Evolutionary conservation across 2,888 invertebrate genomes (phyloP), one percentile per base, ranked within the genome.

Genomic region (Tetragonula carbonaria): DNA sequence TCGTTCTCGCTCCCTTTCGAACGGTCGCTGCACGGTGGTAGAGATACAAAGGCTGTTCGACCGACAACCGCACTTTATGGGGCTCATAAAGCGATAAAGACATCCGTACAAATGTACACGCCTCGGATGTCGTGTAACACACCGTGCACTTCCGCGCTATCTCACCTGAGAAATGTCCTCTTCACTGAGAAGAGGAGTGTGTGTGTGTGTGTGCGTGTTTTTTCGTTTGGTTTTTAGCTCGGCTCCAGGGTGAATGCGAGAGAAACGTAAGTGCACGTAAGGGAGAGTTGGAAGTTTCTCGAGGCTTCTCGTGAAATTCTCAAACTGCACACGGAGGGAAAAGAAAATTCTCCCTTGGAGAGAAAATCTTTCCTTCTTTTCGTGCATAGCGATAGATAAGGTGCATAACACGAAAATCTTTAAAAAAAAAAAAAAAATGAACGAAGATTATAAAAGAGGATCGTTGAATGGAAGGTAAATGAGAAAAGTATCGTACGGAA

Each of bases 51-150:
- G 79, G 62, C 79, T 72, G 81, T 55, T 80, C 86, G 78, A 87
- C 89, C 87, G 89, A 85, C 87, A 87, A 80, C 80, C 84, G 85
- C 91, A 90, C 90, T 93, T 93, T 92, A 93, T 90, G 91, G 90
- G 80, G 74, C 90, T 91, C 93, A 88, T 92, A 92, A 92, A 91
- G 86, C 90, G 92, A 92, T 92, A 92, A 93, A 93, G 93, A 91
- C 92, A 91, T 92, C 87, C 87, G 88, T 91, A 91, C 86, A 91
- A 91, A 91, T 90, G 90, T 89, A 87, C 80, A 78, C 77, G 88
- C 55, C 78, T 86, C 63, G 74, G 80, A 84, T 79, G 78, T 80
- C 77, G 84, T 81, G 68, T 71, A 78, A 86, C 81, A 68, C 77
- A 67, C 63, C 71, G 71, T 66, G 82, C 88, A 87, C 82, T 90